Evolutionary conservation across 1,140 invertebrate genomes (phyloP), one percentile per base, ranked within the genome.

Genomic region (Sinella curviseta): DNA sequence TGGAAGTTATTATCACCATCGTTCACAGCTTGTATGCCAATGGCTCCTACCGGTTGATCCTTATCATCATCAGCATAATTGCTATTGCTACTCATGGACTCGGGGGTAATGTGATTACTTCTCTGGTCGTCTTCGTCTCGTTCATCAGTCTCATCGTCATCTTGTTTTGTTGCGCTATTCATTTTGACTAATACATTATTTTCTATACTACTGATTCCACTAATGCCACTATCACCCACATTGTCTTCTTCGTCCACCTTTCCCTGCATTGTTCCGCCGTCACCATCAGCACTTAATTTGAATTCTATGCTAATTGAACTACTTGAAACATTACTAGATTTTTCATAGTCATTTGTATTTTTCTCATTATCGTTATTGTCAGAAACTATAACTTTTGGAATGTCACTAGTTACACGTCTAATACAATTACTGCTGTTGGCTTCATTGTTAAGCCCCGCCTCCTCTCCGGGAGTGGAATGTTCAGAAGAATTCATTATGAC

Each of bases 241-340:
- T 77, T 67, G 48, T 77, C 70, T 31, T 78, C 55, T 3, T 8
- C 24, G n/a, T n/a, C n/a, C n/a, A n/a, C n/a, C n/a, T n/a, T n/a
- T n/a, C n/a, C n/a, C n/a, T 60, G 55, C 55, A 60, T 26, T 17
- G 8, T 14, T 60, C 3, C 14, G 3, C 24, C 55, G 8, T 60
- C 14, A 17, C 24, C 55, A 17, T 60, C 55, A 24, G 12, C 24
- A 14, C 24, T 3, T 60, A 26, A 14, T 60, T 60, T 26, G 55
- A 60, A 60, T 60, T 60, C 24, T 60, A 60, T 60, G 55, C 24
- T 26, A 60, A 60, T 60, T 12, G 55, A 60, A 60, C n/a, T n/a
- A n/a, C n/a, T n/a, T n/a, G n/a, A n/a, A n/a, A n/a, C n/a, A n/a
- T n/a, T n/a, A n/a, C n/a, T n/a, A n/a, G n/a, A n/a, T n/a, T n/a